Evolutionary conservation across 2,113 vertebrate genomes (phyloP).

Genomic region (Chitala chitala): DNA sequence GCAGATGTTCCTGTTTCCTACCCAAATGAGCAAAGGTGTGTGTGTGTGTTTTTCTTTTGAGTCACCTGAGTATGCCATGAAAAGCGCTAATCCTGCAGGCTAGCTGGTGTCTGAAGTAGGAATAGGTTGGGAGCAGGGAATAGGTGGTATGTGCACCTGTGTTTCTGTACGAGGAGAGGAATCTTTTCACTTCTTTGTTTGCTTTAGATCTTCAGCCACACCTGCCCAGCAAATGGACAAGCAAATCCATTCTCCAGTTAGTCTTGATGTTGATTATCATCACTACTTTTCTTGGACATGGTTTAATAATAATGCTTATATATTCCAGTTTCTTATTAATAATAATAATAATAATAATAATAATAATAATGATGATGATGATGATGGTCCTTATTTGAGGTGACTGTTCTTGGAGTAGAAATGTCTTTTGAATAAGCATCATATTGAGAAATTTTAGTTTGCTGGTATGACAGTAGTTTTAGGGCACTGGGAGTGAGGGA

Average conservation of each 20-base stretch:
- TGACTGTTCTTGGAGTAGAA: no score
- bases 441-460: no score
- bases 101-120: constrained; percentile 3
- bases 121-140: not conserved
- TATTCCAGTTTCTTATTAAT: no score
- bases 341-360: no score
- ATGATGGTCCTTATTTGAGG: no score
- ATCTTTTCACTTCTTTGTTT: not conserved
- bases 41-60: not conserved
- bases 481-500: no score
- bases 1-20: not conserved
- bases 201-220: not conserved
- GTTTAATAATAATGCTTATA: no score
- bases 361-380: no score
- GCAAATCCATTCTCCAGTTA: not conserved
- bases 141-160: not conserved
- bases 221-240: not conserved
- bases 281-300: no score
- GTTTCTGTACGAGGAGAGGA: not conserved
- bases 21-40: not conserved
- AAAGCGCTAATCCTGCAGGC: not conserved
- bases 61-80: constrained; percentile 5
- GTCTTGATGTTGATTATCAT: not conserved
- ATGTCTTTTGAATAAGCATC: no score
- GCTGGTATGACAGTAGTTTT: no score